Evolutionary conservation across 53 echinoderm and acorn worm genomes (phyloP).

Genomic region (Apostichopus leukothele): DNA sequence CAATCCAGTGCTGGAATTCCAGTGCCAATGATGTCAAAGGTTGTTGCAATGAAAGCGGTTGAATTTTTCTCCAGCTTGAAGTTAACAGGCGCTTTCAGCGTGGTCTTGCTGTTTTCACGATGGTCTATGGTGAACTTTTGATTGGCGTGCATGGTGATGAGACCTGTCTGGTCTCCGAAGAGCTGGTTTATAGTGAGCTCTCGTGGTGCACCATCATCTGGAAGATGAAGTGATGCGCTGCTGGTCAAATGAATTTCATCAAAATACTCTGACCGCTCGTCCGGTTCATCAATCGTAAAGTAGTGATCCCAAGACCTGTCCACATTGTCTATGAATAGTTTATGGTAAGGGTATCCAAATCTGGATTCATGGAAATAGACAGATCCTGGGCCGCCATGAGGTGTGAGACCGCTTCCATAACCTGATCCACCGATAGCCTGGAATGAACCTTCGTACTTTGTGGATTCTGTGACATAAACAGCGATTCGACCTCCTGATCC

Average conservation of each 20-base stretch:
- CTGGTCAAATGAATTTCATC: constrained; percentile 76
- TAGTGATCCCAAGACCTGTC: constrained; percentile 72
- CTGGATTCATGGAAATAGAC: constrained; percentile 69
- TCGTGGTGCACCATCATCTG: constrained; percentile 45
- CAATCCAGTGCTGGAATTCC: constrained; percentile 80
- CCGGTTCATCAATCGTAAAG: constrained; percentile 70
- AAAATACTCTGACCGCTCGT: constrained; percentile 61
- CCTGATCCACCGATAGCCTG: constrained; percentile 70
- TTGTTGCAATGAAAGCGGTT: constrained; percentile 70
- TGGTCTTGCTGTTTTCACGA: constrained; percentile 64
- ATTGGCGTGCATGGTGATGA: constrained; percentile 73
- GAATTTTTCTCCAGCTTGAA: constrained; percentile 71
- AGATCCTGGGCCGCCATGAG: constrained; percentile 89
- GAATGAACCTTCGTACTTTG: constrained; percentile 74
- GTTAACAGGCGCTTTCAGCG: constrained; percentile 81
- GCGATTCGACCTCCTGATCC: constrained; percentile 86
- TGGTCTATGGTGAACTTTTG: constrained; percentile 78
- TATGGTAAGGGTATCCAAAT: constrained; percentile 60
- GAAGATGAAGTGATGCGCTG: constrained; percentile 72
- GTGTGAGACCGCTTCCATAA: constrained; percentile 20
- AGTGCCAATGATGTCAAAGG: constrained; percentile 80
- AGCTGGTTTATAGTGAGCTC: constrained; percentile 59
- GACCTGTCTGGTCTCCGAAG: constrained; percentile 74
- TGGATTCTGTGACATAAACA: constrained; percentile 58
- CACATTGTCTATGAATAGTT: constrained; percentile 66